These are phyloP conservation scores for Rhizomys pruinosus DNA, from an alignment of 2,113 vertebrate species.

Conservation along the genomic window DNA sequence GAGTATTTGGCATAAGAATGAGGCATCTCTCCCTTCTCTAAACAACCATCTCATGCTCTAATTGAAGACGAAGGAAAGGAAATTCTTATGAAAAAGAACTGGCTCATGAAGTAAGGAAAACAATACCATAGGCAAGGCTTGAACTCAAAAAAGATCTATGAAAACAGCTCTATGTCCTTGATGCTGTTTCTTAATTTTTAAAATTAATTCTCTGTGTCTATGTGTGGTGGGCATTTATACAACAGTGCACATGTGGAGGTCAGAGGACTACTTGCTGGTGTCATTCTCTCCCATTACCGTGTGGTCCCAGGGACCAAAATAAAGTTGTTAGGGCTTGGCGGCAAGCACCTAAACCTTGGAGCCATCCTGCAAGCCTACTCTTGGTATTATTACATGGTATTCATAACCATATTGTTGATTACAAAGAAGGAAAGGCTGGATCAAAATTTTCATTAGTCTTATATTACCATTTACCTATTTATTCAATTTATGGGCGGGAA, in stretches of 20 bases:
- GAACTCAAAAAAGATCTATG: not conserved
- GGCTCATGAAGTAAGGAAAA: not conserved
- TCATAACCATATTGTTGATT: not conserved
- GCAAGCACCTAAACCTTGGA: not conserved
- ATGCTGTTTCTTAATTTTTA: not conserved
- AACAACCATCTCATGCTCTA: not conserved
- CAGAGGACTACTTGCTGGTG: not conserved
- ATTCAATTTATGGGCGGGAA: too few species aligned
- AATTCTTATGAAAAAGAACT: conserved; percentile 2
- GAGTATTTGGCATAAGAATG: not conserved
- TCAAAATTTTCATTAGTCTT: conserved; percentile 26
- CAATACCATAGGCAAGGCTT: not conserved
- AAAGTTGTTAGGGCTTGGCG: too few species aligned
- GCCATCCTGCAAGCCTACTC: not conserved
- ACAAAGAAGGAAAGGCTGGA: not conserved
- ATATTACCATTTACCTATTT: too few species aligned
- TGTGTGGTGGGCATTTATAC: too few species aligned
- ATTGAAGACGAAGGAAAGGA: not conserved
- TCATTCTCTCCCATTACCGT: not conserved
- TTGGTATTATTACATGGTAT: not conserved
- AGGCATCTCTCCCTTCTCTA: conserved; percentile 7
- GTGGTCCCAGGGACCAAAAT: not conserved
- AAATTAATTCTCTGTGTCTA: not conserved
- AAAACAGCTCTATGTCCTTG: not conserved
- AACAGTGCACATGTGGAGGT: not conserved